Evolutionary conservation across 2,113 vertebrate genomes (phyloP).

Genomic region (Macrotis lagotis): DNA sequence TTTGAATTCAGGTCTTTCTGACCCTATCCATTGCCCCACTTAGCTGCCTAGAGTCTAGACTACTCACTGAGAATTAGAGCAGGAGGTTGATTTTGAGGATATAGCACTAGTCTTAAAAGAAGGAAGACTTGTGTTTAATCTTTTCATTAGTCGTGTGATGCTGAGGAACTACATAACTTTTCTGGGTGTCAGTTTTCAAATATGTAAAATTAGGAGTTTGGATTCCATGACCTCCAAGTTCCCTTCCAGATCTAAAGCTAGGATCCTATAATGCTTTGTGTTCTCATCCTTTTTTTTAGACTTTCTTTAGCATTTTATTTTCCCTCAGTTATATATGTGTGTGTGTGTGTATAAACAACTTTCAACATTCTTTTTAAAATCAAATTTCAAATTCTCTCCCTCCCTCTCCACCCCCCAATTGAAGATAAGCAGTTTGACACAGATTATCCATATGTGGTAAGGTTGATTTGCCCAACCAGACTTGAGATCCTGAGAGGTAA

Average conservation of each 20-base stretch:
- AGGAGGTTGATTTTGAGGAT: not conserved
- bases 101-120: not conserved
- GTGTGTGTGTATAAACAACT: too few relatives aligned
- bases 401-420: too few relatives aligned
- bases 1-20: not conserved
- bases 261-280: not conserved
- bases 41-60: not conserved
- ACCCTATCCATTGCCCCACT: not conserved
- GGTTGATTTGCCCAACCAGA: not conserved
- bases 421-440: too few relatives aligned
- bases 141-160: not conserved
- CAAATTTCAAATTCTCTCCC: too few relatives aligned
- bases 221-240: not conserved
- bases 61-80: not conserved
- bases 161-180: not conserved
- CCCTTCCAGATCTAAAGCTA: not conserved
- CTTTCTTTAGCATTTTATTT: too few relatives aligned
- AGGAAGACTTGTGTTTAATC: not conserved
- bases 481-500: not conserved
- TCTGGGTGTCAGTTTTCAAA: not conserved
- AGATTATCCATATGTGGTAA: not conserved
- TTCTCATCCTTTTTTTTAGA: not conserved
- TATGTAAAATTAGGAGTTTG: not conserved
- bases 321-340: too few relatives aligned
- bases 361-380: too few relatives aligned